Base-by-base conservation (phyloP, 2,888 invertebrate genomes). In the Plemyria rubiginata region DNA sequence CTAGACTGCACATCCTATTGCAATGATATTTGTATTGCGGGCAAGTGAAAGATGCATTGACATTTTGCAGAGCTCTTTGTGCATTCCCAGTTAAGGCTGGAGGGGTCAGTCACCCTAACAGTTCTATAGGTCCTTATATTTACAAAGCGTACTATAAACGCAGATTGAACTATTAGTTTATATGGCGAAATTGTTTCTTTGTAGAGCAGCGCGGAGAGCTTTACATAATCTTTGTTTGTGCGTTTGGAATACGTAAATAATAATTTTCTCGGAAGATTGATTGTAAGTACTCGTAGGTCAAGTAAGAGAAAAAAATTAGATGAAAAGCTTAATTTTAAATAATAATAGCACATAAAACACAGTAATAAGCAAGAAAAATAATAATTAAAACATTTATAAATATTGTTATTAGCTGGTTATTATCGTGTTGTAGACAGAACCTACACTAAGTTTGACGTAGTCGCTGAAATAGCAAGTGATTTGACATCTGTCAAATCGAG, bases 41-140 rank as follows among this genome's bases (percentile, higher is more conserved):
- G 64, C 71, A 77, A 73, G 74, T 75, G 72, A 77, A 70, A 78
- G 74, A 74, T 73, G 79, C 75, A 76, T 72, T 77, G 78, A 67
- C 77, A 79, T 81, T n/a, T 81, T 78, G 71, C 77, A 72, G 75
- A 76, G 74, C 74, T 71, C 68, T 67, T 67, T 67, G 81, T 85
- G 85, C 84, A 88, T 89, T 86, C 87, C 78, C 79, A 68, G 76
- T 66, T 64, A 70, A 68, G 71, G 65, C 75, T 74, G 67, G 56
- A 60, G 65, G 72, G 76, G 78, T 81, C 78, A 73, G 49, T 62
- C 80, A 79, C 70, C 73, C 28, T n/a, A 4, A 22, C 2, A 0
- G 40, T 13, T 45, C 28, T 51, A 46, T 29, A 57, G 29, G 12
- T 45, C 12, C 36, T 40, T 12, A 6, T 32, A 48, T 48, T 6